Percentiles rank a stretch among this genome's conserved stretches.
phyloP scores from a whole-genome alignment of 1,140 invertebrate species.

The Euwallacea similis region DNA sequence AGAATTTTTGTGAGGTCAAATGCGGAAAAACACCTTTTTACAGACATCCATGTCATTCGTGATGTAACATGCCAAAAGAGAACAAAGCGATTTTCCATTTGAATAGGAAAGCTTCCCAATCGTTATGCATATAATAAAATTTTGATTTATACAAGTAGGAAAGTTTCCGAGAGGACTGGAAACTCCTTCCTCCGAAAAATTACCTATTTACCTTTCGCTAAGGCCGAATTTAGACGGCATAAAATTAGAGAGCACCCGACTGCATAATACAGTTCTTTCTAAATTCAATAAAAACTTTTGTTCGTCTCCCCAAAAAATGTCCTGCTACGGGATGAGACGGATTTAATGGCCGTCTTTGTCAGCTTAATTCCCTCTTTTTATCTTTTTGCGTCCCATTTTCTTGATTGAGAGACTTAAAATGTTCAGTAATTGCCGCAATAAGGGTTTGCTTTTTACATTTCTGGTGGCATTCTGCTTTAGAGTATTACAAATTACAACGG shows the following conservation, averaged over 20 bases:
- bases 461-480: too few relatives aligned
- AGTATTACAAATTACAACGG: too few relatives aligned
- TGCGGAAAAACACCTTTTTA: too few relatives aligned
- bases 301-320: constrained; percentile 1
- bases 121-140: constrained; percentile 1
- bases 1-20: too few relatives aligned
- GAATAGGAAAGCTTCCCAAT: too few relatives aligned
- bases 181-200: neutral
- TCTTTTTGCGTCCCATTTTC: neutral
- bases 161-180: neutral
- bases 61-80: too few relatives aligned
- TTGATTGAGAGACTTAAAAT: constrained; percentile 1
- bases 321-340: neutral
- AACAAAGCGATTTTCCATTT: too few relatives aligned
- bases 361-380: constrained; percentile 9
- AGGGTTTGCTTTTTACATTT: neutral
- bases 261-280: constrained; percentile 13
- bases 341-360: constrained; percentile 21
- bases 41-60: too few relatives aligned
- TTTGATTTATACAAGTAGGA: neutral
- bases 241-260: constrained; percentile 15
- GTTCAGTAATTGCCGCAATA: neutral
- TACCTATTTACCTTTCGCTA: constrained; percentile 18
- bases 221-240: neutral
- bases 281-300: constrained; percentile 26